Percentiles rank a stretch among this genome's conserved stretches.
These are phyloP conservation scores for Papilio elwesi DNA, from an alignment of 2,888 invertebrate species.

Conservation along the genomic window DNA sequence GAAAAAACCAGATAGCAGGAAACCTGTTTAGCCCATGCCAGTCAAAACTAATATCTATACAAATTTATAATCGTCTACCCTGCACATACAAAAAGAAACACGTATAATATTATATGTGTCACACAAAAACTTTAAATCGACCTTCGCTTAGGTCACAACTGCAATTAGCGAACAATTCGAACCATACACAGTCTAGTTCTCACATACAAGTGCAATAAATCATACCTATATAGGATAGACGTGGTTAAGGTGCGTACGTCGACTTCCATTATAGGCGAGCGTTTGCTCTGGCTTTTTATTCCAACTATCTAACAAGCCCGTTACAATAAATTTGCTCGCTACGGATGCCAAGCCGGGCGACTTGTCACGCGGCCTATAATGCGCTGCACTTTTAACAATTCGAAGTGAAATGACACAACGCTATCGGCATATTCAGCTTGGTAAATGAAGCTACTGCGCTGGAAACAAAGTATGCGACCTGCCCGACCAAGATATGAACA, in stretches of 20 bases:
- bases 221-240: slow-evolving; percentile 26
- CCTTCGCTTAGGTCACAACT: neutral
- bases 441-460: neutral
- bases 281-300: slow-evolving; percentile 21
- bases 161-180: slow-evolving; percentile 13
- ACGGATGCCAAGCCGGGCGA: slow-evolving; percentile 27
- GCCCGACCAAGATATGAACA: too few relatives aligned
- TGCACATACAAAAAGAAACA: neutral
- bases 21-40: neutral
- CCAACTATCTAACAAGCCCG: slow-evolving; percentile 42
- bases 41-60: neutral
- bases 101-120: neutral
- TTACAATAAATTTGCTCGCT: slow-evolving; percentile 52
- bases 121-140: neutral
- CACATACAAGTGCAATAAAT: slow-evolving; percentile 34
- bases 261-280: slow-evolving; percentile 26
- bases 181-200: slow-evolving; percentile 17
- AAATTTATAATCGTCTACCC: neutral
- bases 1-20: neutral
- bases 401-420: neutral
- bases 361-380: slow-evolving; percentile 2
- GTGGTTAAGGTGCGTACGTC: slow-evolving; percentile 5
- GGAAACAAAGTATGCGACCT: neutral
- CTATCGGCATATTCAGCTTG: neutral
- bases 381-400: neutral